Conservation (phyloP, 2,797 vertebrate genomes). For the Anolis apletophallus region DNA sequence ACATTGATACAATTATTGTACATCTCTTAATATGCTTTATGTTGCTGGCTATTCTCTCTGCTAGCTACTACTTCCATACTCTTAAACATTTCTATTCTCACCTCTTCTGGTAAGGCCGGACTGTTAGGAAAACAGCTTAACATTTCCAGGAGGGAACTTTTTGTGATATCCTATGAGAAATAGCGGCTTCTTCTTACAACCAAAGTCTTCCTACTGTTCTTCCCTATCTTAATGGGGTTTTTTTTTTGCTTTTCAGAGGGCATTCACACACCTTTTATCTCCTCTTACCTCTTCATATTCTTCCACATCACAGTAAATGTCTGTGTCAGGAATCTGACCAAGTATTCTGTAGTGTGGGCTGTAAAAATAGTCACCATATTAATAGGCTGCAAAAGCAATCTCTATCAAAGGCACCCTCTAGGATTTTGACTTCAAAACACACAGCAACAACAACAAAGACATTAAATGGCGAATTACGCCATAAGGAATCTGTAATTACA, state of each 20-base stretch:
- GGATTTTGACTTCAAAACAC: background rate
- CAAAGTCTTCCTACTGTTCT: background rate
- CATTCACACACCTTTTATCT: background rate
- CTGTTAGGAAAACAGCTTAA: background rate
- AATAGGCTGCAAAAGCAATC: background rate
- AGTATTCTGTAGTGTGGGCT: slow-evolving; percentile 90
- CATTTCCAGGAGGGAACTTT: background rate
- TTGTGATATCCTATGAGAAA: background rate
- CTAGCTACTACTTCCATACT: background rate
- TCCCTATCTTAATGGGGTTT: background rate
- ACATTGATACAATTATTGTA: background rate
- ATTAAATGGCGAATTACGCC: background rate
- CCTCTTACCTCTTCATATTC: slow-evolving; percentile 91
- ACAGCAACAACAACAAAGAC: no score
- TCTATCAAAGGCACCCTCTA: background rate
- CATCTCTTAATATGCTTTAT: background rate
- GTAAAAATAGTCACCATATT: slow-evolving; percentile 51
- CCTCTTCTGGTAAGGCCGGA: background rate
- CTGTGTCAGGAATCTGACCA: slow-evolving; percentile 87
- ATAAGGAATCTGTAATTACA: slow-evolving; percentile 14
- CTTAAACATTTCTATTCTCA: background rate
- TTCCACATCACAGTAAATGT: slow-evolving; percentile 89
- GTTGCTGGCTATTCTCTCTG: background rate
- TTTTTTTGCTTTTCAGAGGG: background rate
- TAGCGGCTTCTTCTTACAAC: background rate